These are phyloP conservation scores for Protosalanx chinensis DNA, from an alignment of 2,797 vertebrate genomes.

Conservation along the genomic window DNA sequence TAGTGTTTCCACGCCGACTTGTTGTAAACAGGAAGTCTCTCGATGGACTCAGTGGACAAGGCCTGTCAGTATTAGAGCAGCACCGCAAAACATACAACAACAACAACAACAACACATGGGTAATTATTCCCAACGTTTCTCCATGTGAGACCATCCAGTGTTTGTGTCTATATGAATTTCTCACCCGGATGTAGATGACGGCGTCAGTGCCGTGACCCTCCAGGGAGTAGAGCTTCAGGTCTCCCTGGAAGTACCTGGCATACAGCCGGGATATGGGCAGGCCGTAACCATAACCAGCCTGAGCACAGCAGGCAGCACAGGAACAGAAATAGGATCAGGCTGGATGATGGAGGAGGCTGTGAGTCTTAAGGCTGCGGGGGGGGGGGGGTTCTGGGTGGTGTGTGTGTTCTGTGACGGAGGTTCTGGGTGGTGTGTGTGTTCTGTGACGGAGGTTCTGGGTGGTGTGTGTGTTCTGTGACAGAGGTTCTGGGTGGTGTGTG, in stretches of 20 bases:
- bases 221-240: conserved; percentile 95
- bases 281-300: conserved; percentile 97
- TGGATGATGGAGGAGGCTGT: not conserved
- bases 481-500: too few relatives aligned
- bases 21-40: conserved; percentile 96
- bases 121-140: too few relatives aligned
- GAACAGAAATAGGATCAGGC: not conserved
- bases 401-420: not conserved
- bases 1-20: conserved; percentile 97
- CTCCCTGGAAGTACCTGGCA: conserved; percentile 96
- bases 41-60: conserved; percentile 92
- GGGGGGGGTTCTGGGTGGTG: not conserved
- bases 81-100: too few relatives aligned
- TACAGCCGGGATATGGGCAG: conserved; percentile 96
- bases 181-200: conserved; percentile 93
- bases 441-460: not conserved
- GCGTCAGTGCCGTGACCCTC: conserved; percentile 96
- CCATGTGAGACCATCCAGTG: not conserved
- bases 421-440: not conserved
- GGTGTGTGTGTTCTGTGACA: not conserved
- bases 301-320: conserved; percentile 8
- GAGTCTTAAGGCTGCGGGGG: too few relatives aligned
- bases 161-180: not conserved
- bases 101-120: not conserved
- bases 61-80: conserved; percentile 71